These are phyloP conservation scores for Lagodon rhomboides DNA, from an alignment of 2,797 vertebrate genomes.

Conservation along the genomic window DNA sequence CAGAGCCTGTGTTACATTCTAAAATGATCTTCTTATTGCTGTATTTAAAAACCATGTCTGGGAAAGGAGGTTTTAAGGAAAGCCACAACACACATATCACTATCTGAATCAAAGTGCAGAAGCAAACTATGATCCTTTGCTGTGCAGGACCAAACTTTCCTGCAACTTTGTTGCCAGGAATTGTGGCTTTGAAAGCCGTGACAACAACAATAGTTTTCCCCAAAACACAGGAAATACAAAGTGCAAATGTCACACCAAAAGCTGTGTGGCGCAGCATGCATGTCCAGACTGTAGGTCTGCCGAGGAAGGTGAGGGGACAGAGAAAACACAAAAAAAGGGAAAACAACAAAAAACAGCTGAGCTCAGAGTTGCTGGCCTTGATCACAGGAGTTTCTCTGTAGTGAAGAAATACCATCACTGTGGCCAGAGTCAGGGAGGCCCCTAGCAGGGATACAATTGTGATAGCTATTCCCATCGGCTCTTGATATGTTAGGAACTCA, in stretches of 20 bases:
- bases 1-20: too few relatives aligned
- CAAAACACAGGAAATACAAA: slow-evolving; percentile 85
- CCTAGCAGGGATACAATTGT: slow-evolving; percentile 81
- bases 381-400: slow-evolving; percentile 83
- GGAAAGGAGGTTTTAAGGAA: slow-evolving; percentile 79
- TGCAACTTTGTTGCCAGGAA: slow-evolving; percentile 73
- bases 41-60: slow-evolving; percentile 75
- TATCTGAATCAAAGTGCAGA: slow-evolving; percentile 81
- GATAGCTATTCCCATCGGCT: slow-evolving; percentile 82
- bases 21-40: slow-evolving; percentile 78
- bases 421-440: slow-evolving; percentile 70
- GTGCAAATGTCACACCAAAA: slow-evolving; percentile 83
- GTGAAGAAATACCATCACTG: slow-evolving; percentile 73
- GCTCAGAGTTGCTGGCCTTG: slow-evolving; percentile 85
- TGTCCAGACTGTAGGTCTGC: slow-evolving; percentile 76
- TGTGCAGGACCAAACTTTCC: slow-evolving; percentile 78
- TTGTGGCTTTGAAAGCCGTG: slow-evolving; percentile 80
- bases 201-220: slow-evolving; percentile 86
- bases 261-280: slow-evolving; percentile 84
- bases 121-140: slow-evolving; percentile 81
- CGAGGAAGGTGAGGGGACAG: slow-evolving; percentile 70
- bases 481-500: slow-evolving; percentile 81
- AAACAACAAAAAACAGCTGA: slow-evolving; percentile 81
- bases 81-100: slow-evolving; percentile 83
- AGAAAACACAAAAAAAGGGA: slow-evolving; percentile 84